Percentiles rank a stretch among this genome's conserved stretches.
phyloP scores from a whole-genome alignment of 2,797 vertebrate genomes.

The Paguma larvata region DNA sequence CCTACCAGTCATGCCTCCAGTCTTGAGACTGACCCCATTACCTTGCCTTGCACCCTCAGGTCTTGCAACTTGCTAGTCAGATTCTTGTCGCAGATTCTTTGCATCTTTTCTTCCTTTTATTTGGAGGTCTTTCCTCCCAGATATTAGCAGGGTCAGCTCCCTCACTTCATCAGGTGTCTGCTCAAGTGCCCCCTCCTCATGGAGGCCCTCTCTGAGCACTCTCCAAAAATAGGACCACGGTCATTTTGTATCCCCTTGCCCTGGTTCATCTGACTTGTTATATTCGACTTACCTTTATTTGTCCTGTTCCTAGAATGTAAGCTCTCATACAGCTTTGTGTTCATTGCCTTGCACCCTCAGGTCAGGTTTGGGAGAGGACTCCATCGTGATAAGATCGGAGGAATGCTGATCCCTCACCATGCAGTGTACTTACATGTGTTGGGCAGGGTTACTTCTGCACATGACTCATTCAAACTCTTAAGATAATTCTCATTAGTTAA shows the following conservation, averaged over 20 bases:
- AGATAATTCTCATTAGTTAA: neutral
- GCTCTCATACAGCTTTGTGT: neutral
- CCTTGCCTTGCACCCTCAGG: no score
- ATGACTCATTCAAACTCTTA: neutral
- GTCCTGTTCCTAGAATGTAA: neutral
- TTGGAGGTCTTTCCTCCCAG: neutral
- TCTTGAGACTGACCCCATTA: neutral
- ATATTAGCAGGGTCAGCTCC: neutral
- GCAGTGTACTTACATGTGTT: accelerated
- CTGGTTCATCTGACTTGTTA: neutral
- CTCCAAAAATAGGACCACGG: neutral
- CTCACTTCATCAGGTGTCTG: neutral
- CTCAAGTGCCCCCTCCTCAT: neutral
- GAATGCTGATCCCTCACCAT: neutral
- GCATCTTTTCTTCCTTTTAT: neutral
- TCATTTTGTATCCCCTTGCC: neutral
- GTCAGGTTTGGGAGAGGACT: neutral
- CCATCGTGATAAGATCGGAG: neutral
- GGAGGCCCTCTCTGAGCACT: neutral
- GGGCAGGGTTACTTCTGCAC: neutral
- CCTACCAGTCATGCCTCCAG: neutral
- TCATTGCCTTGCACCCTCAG: neutral
- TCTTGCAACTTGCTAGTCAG: neutral
- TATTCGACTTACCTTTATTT: neutral
- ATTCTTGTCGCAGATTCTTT: no score